A percentile compares a stretch with the other conserved stretches of the same genome.
These are phyloP conservation scores for Chirona hameri DNA, from an alignment of 2,888 invertebrate genomes.

Conservation along the genomic window DNA sequence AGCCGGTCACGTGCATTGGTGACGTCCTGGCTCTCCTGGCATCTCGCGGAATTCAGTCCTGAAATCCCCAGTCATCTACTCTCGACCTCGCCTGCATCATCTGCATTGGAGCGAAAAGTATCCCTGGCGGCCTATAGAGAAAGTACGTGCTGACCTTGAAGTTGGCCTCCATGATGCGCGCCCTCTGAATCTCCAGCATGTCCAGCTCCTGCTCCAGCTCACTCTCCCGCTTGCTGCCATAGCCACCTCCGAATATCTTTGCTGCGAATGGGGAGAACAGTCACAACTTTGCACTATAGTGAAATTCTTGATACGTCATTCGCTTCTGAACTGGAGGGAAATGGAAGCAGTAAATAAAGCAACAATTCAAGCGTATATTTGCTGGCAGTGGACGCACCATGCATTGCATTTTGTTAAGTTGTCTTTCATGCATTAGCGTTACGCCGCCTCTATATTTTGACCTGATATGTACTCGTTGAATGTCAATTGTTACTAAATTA, in stretches of 20 bases:
- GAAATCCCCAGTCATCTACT: neutral
- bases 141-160: slow-evolving; percentile 45
- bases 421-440: too few species aligned
- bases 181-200: slow-evolving; percentile 50
- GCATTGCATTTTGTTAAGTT: too few species aligned
- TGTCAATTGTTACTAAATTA: too few species aligned
- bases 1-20: neutral
- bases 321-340: too few species aligned
- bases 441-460: too few species aligned
- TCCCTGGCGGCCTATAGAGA: neutral
- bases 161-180: slow-evolving; percentile 51
- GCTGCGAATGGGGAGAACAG: neutral
- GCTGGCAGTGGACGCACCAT: too few species aligned
- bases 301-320: too few species aligned
- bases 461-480: too few species aligned
- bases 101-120: neutral
- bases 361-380: too few species aligned
- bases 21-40: neutral
- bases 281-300: too few species aligned
- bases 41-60: neutral
- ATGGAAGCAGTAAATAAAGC: too few species aligned
- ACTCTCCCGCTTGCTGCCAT: slow-evolving; percentile 53
- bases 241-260: slow-evolving; percentile 52
- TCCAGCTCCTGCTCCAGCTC: slow-evolving; percentile 52
- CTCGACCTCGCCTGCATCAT: neutral